phyloP scores from a whole-genome alignment of 1,140 invertebrate genomes.

The Archivesica marissinica region DNA sequence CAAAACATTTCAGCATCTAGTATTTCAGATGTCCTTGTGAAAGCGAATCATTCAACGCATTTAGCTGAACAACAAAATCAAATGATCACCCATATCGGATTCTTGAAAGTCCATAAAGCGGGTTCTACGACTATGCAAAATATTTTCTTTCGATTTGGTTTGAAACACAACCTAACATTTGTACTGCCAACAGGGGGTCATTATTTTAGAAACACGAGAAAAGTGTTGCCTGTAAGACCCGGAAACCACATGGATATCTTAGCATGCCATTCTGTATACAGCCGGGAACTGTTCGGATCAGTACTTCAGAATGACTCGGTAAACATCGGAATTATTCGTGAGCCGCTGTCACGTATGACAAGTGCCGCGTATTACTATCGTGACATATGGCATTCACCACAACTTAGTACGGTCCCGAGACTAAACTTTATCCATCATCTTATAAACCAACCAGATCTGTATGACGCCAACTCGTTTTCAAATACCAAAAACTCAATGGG shows the following conservation, averaged over 20 bases:
- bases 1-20: no score
- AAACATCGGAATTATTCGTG: conserved; percentile 70
- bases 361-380: conserved; percentile 70
- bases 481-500: conserved; percentile 72
- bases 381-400: conserved; percentile 10
- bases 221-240: background rate
- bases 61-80: background rate
- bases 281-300: conserved; percentile 43
- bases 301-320: conserved; percentile 67
- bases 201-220: background rate
- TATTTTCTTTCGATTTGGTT: conserved; percentile 84
- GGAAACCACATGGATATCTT: conserved; percentile 27
- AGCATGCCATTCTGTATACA: conserved; percentile 65
- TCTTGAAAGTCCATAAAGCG: conserved; percentile 84
- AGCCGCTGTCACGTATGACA: conserved; percentile 67
- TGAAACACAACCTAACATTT: conserved; percentile 85
- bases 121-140: conserved; percentile 85
- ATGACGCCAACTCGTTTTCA: conserved; percentile 46
- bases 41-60: no score
- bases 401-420: conserved; percentile 50
- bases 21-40: no score
- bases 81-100: conserved; percentile 65
- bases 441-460: conserved; percentile 45
- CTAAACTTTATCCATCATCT: conserved; percentile 49
- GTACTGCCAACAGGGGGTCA: conserved; percentile 79